Evolutionary conservation across 2,113 vertebrate species (phyloP), one percentile per base, ranked within the genome.

Genomic region (Anguilla japonica): DNA sequence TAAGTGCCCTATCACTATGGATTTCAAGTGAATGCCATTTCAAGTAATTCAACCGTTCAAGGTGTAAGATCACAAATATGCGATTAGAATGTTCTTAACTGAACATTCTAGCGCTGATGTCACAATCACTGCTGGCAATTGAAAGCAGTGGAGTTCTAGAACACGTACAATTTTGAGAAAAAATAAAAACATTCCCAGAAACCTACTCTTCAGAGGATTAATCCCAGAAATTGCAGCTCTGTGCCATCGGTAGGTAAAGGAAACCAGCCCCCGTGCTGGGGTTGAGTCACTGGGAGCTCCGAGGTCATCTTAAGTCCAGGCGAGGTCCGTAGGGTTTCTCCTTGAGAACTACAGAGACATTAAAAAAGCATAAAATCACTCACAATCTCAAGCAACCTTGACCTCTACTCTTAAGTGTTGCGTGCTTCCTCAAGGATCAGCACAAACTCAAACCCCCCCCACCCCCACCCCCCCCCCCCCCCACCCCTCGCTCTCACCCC

Each of bases 381-480:
- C 41, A 83, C 91, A 90, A 90, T 92, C 43, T 87, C 79, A 85
- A 85, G 87, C 89, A 89, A 87, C 90, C 88, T 92, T 93, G 91
- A 93, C 93, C 91, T 91, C 84, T 86, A 89, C 89, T 80, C 86
- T 88, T 83, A 84, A 90, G 87, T 83, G 83, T 78, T 87, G 11
- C 50, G 50, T 53, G 87, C 87, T 88, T 90, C 88, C 89, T 85
- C 90, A 81, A 81, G 85, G 84, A 90, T 92, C 85, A 88, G 84
- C 43, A 43, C 78, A 57, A 57, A 39, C 43, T 63, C n/a, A 41
- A 71, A 53, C 34, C 2, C 84, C 26, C 63, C 63, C 63, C 22
- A 15, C 84, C 41, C 90, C 88, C 83, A 89, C 34, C 85, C 87
- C 83, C 85, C 80, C 84, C 87, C 53, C 83, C 78, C 80, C 83